phyloP scores from a whole-genome alignment of 2,888 invertebrate genomes.

The Sesia bembeciformis region DNA sequence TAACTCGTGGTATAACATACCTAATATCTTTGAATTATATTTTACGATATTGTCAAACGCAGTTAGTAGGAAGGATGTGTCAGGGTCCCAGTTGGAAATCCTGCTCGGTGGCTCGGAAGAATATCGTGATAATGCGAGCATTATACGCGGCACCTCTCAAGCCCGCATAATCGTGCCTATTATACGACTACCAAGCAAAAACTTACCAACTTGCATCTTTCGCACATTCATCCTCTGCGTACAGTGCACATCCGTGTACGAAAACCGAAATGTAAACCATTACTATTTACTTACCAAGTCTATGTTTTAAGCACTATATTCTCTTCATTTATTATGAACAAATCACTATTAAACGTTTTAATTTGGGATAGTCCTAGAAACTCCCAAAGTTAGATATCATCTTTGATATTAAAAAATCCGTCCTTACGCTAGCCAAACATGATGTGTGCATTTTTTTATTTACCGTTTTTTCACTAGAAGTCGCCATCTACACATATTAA shows the following conservation, averaged over 20 bases:
- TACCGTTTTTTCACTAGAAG: too few species aligned
- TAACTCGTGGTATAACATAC: too few species aligned
- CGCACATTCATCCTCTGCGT: slow-evolving; percentile 28
- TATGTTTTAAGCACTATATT: too few species aligned
- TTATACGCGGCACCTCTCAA: slow-evolving; percentile 62
- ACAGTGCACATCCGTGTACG: slow-evolving; percentile 19
- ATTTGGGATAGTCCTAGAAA: too few species aligned
- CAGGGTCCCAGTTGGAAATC: slow-evolving; percentile 16
- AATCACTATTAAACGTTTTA: too few species aligned
- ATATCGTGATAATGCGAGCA: slow-evolving; percentile 65
- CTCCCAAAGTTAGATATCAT: too few species aligned
- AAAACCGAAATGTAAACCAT: slow-evolving; percentile 5
- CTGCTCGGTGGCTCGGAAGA: slow-evolving; percentile 52
- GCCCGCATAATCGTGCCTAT: slow-evolving; percentile 59
- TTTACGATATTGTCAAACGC: not conserved
- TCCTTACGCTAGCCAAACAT: too few species aligned
- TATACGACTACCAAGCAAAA: slow-evolving; percentile 45
- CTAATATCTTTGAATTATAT: not conserved
- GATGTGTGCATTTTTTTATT: too few species aligned
- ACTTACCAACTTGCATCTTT: slow-evolving; percentile 62
- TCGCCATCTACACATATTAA: too few species aligned
- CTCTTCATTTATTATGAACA: too few species aligned
- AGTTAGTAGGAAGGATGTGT: not conserved
- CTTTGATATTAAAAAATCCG: too few species aligned
- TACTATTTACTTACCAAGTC: too few species aligned